Evolutionary conservation across 2,888 invertebrate genomes (phyloP).

Genomic region (Lycophotia porphyrea): DNA sequence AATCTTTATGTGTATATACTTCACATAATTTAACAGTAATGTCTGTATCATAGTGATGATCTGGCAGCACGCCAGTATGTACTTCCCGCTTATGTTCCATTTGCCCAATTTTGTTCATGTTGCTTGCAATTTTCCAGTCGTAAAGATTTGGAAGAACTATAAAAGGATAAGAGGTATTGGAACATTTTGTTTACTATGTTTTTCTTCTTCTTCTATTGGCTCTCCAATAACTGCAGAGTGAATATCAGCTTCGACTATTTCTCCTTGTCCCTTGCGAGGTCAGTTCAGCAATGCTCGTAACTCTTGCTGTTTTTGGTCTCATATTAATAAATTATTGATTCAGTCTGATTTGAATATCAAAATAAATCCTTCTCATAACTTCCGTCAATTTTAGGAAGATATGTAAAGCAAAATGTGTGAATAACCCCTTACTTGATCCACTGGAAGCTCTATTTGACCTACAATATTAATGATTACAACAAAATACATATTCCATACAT

Average conservation of each 20-base stretch:
- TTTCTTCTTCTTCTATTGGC: not conserved
- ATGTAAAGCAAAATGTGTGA: not conserved
- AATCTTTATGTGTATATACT: conserved; percentile 24
- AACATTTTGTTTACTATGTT: no score
- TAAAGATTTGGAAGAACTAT: not conserved
- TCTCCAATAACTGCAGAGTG: not conserved
- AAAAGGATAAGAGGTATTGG: not conserved
- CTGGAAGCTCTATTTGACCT: not conserved
- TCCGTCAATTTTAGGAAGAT: not conserved
- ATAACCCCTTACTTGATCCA: conserved; percentile 23
- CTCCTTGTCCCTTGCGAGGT: no score
- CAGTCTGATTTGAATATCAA: not conserved
- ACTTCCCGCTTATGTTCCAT: conserved; percentile 42
- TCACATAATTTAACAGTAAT: conserved; percentile 43
- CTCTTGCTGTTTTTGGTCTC: not conserved
- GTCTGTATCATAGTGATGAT: conserved; percentile 40
- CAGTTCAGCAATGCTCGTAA: not conserved
- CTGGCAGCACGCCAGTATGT: conserved; percentile 50
- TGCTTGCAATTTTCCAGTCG: conserved; percentile 6
- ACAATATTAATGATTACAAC: conserved; percentile 28
- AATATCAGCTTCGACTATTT: not conserved
- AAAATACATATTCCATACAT: conserved; percentile 35
- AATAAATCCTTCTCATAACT: not conserved
- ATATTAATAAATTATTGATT: not conserved
- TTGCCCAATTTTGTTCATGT: conserved; percentile 50